Base-by-base conservation (phyloP, 2,888 invertebrate species). In the Zaprionus bogoriensis region DNA sequence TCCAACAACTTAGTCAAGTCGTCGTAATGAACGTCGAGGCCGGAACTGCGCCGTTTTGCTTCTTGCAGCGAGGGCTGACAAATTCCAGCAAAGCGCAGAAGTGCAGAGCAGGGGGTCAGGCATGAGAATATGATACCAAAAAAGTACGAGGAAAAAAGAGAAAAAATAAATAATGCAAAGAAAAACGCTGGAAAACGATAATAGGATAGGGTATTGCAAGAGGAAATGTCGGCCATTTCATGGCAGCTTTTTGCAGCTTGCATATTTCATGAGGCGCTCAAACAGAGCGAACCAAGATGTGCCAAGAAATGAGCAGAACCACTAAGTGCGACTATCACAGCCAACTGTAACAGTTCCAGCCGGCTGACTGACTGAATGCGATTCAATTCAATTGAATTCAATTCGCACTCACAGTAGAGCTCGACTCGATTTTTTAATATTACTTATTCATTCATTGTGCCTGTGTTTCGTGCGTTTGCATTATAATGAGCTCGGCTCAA, bases 31-130 rank as follows among this genome's bases (percentile, higher is more conserved):
- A 76, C 83, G 77, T 60, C 70, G 76, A 6, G 32, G 45, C 83
- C 80, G 80, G 86, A 85, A 82, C 58, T 82, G 60, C 61, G 83
- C 70, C 65, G 64, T 65, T 78, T 85, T 85, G 83, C 76, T 60
- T 65, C 76, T 60, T 65, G 61, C 65, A 77, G n/a, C n/a, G n/a
- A n/a, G 67, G 27, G 65, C 74, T 66, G 54, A 65, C 74, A 73
- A 76, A 60, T 62, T 48, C 48, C 54, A 67, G 53, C 47, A 39
- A 39, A 52, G 14, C 42, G 44, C 51, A 60, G n/a, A 30, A 41
- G 19, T 7, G 32, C 55, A 30, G 25, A 47, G 20, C 20, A 22
- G n/a, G 39, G 41, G 7, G n/a, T 2, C 3, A 32, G 19, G n/a
- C n/a, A n/a, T n/a, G n/a, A n/a, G n/a, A n/a, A n/a, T n/a, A n/a